A percentile compares a stretch with the other conserved stretches of the same genome.
Evolutionary conservation across 1,140 invertebrate genomes (phyloP).

Genomic region (Neodiprion pinetum): DNA sequence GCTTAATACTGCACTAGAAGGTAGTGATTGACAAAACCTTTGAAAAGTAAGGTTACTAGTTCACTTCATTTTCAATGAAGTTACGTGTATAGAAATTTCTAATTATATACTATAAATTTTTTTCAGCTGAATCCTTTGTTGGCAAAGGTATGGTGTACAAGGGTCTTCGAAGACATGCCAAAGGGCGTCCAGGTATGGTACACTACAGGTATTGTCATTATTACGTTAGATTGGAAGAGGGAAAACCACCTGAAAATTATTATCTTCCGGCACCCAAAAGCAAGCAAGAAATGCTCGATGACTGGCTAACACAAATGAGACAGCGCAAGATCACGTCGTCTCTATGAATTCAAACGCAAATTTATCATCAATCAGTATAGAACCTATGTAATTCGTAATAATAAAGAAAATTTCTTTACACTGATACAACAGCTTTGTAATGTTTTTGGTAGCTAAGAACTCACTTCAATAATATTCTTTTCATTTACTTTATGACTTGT

Average conservation of each 20-base stretch:
- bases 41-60: conserved; percentile 13
- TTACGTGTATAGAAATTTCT: conserved; percentile 9
- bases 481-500: not conserved
- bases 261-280: conserved; percentile 71
- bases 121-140: conserved; percentile 85
- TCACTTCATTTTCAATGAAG: conserved; percentile 27
- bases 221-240: conserved; percentile 91
- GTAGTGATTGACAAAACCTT: conserved; percentile 12
- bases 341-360: conserved; percentile 60
- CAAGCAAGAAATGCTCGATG: conserved; percentile 75
- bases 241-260: conserved; percentile 85
- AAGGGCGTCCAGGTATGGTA: conserved; percentile 72
- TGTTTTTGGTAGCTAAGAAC: too few species aligned
- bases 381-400: conserved; percentile 4
- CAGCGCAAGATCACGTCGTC: conserved; percentile 74
- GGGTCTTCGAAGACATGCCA: conserved; percentile 84
- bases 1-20: not conserved
- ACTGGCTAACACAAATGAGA: conserved; percentile 76
- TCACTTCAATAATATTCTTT: not conserved
- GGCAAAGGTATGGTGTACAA: conserved; percentile 79
- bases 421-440: too few species aligned
- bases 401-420: not conserved
- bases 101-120: conserved; percentile 26
- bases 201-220: conserved; percentile 86
- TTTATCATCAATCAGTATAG: not conserved